A percentile compares a stretch with the other conserved stretches of the same genome.
These are phyloP conservation scores for Upupa epops DNA, from an alignment of 2,113 vertebrate genomes.

Conservation along the genomic window DNA sequence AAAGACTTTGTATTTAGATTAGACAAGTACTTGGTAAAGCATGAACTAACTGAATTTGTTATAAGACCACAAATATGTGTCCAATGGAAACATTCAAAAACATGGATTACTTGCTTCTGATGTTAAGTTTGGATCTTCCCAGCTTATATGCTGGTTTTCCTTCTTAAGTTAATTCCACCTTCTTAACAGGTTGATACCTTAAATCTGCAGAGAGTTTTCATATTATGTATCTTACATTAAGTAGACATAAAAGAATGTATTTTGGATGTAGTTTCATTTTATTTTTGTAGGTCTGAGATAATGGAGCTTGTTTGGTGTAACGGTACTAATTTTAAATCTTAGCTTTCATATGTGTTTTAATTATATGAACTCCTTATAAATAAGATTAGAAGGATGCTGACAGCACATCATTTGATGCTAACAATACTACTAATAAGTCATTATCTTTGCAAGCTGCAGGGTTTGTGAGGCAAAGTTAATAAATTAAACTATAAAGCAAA, in stretches of 20 bases:
- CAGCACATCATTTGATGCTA: not conserved
- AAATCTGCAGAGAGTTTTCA: not conserved
- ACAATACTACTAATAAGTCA: not conserved
- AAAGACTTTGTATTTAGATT: not conserved
- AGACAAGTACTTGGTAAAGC: not conserved
- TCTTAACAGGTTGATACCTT: not conserved
- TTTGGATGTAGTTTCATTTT: not conserved
- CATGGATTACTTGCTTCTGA: not conserved
- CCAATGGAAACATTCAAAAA: not conserved
- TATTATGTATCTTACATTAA: not conserved
- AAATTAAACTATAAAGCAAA: not conserved
- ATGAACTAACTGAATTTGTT: rapidly evolving
- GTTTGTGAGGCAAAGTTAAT: constrained; percentile 9
- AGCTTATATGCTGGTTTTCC: not conserved
- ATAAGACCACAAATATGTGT: not conserved
- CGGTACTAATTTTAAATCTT: not conserved
- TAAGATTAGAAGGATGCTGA: not conserved
- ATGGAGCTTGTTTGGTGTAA: not conserved
- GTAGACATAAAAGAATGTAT: not conserved
- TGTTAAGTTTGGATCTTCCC: not conserved
- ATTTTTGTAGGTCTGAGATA: not conserved
- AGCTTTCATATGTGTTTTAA: not conserved
- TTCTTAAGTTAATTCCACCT: not conserved
- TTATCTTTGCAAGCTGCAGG: not conserved
- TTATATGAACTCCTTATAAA: not conserved